These are phyloP conservation scores for Gymnothorax reevesii DNA, from an alignment of 2,797 vertebrate species.

Conservation along the genomic window DNA sequence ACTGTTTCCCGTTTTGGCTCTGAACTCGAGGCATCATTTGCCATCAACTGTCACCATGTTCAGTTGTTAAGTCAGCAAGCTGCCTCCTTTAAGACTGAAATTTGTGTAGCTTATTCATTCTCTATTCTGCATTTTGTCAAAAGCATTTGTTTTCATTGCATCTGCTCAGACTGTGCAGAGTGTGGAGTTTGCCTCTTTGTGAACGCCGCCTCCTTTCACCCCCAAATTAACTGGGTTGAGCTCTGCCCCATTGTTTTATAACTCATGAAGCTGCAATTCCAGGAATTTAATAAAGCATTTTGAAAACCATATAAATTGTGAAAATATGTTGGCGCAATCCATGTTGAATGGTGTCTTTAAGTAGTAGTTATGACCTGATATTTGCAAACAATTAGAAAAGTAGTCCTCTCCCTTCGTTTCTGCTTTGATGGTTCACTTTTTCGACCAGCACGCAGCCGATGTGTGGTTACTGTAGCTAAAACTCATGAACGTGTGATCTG, in stretches of 20 bases:
- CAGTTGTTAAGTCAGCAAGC: constrained; percentile 12
- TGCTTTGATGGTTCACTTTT: background rate
- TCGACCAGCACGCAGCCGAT: background rate
- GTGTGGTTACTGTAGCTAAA: background rate
- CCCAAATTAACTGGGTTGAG: background rate
- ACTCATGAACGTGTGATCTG: background rate
- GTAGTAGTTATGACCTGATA: background rate
- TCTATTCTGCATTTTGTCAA: background rate
- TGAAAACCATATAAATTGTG: background rate
- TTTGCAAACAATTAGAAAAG: background rate
- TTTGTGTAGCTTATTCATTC: background rate
- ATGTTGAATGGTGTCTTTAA: background rate
- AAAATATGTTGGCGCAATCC: background rate
- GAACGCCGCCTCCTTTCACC: background rate
- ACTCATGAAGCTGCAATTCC: background rate
- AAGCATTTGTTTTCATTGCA: constrained; percentile 24
- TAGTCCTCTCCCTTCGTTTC: background rate
- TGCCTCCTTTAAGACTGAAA: background rate
- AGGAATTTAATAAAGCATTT: background rate
- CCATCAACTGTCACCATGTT: constrained; percentile 7
- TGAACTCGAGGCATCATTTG: background rate
- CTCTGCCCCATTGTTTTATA: background rate
- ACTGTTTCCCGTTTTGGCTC: constrained; percentile 11
- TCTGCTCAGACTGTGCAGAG: background rate
- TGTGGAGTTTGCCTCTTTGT: background rate